These are phyloP conservation scores for Schizopygopsis pylzovi DNA, from an alignment of 2,797 vertebrate genomes.

Conservation along the genomic window DNA sequence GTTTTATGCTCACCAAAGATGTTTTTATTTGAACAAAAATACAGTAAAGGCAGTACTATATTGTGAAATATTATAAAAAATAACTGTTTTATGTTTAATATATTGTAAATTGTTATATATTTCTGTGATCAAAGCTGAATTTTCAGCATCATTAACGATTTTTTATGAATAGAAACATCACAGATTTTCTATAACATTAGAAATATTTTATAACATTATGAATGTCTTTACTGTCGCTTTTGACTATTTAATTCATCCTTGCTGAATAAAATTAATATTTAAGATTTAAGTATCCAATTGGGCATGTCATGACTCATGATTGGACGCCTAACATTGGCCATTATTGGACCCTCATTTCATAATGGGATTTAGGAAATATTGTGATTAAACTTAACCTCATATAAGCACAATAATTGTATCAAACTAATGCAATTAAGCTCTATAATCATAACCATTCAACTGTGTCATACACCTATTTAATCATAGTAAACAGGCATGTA, in stretches of 20 bases:
- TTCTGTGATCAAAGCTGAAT: neutral
- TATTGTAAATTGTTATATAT: neutral
- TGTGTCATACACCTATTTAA: neutral
- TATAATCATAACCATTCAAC: neutral
- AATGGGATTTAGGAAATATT: neutral
- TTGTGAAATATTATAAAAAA: neutral
- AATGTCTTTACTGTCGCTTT: too few species aligned
- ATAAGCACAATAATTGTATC: neutral
- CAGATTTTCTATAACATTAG: too few species aligned
- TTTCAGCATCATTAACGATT: neutral
- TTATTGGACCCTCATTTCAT: neutral
- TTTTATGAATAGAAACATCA: too few species aligned
- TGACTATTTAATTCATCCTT: neutral
- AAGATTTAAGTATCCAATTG: neutral
- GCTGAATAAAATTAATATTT: neutral
- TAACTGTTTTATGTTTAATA: too few species aligned
- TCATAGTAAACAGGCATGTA: neutral
- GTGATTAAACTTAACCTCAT: neutral
- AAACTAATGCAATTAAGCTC: neutral
- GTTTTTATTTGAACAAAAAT: too few species aligned
- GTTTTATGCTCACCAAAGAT: neutral
- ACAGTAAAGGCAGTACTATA: neutral
- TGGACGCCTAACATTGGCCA: neutral
- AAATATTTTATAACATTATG: too few species aligned
- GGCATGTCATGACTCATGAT: neutral